Percentiles rank a stretch among this genome's conserved stretches.
Conservation (phyloP, 2,113 vertebrate genomes). For the Egretta garzetta region DNA sequence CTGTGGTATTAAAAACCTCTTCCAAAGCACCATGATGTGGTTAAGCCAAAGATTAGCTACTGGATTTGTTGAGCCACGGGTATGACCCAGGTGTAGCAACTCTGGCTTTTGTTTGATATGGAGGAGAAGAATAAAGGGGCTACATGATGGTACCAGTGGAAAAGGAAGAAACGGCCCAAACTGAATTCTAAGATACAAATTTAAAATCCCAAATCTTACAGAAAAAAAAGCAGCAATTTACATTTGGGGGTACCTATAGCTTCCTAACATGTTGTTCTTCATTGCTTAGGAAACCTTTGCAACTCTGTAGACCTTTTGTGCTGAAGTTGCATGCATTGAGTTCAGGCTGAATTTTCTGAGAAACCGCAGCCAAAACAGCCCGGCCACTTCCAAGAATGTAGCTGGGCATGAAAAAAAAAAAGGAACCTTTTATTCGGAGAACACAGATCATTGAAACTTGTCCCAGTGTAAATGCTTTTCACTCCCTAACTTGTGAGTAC, state of each 20-base stretch:
- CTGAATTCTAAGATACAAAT: not conserved
- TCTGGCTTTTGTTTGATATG: not conserved
- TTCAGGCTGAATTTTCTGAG: slow-evolving; percentile 27
- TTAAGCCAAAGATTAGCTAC: not conserved
- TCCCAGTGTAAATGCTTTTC: not conserved
- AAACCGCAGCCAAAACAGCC: slow-evolving; percentile 51
- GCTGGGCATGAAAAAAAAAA: not conserved
- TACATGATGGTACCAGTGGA: not conserved
- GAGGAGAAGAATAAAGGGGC: not conserved
- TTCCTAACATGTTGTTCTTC: not conserved
- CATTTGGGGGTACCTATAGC: not conserved
- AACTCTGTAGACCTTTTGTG: not conserved
- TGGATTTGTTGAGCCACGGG: not conserved
- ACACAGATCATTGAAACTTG: slow-evolving; percentile 45
- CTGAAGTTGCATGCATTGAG: not conserved
- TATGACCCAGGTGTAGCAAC: not conserved
- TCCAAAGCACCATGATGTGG: not conserved
- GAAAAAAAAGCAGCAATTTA: not conserved
- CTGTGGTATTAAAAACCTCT: not conserved
- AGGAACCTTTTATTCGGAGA: slow-evolving; percentile 30
- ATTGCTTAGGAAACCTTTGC: slow-evolving; percentile 1
- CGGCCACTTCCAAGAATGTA: slow-evolving; percentile 38
- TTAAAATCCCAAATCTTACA: not conserved
- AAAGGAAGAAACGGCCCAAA: not conserved
- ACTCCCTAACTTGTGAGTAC: not conserved